A percentile compares a stretch with the other conserved stretches of the same genome.
phyloP scores from a whole-genome alignment of 2,113 vertebrate species.

The Bolborhynchus lineola region DNA sequence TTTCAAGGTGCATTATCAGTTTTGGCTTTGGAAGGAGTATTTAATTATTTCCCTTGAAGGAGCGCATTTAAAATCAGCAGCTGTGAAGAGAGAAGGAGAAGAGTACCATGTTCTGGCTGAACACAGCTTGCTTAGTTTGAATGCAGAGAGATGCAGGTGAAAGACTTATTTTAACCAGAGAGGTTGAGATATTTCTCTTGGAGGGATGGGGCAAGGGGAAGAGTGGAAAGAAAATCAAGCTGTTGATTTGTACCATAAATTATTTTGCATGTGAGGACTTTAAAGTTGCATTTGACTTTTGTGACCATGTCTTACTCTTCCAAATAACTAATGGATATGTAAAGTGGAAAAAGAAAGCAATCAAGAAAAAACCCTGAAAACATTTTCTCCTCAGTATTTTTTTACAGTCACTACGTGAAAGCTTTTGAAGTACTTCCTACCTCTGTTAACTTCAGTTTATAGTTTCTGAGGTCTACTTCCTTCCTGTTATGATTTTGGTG shows the following conservation, averaged over 20 bases:
- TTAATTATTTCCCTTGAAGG: neutral
- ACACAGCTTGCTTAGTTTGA: neutral
- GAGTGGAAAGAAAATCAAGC: neutral
- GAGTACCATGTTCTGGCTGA: neutral
- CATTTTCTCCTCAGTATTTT: constrained; percentile 32
- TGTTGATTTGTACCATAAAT: neutral
- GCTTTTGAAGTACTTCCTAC: constrained; percentile 66
- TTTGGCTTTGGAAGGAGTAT: neutral
- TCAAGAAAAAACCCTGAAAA: constrained; percentile 21
- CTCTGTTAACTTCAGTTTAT: constrained; percentile 47
- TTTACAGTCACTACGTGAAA: neutral
- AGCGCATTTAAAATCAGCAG: neutral
- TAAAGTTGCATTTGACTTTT: neutral
- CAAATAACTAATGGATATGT: neutral
- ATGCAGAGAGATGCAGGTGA: neutral
- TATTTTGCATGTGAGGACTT: neutral
- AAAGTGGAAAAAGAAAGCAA: constrained; percentile 15
- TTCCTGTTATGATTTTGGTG: constrained; percentile 66
- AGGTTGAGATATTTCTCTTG: neutral
- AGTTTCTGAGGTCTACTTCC: constrained; percentile 66
- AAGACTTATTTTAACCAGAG: neutral
- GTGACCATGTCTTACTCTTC: neutral
- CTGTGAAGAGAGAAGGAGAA: neutral
- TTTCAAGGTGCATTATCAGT: rapidly evolving
- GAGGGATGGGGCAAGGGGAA: neutral